Evolutionary conservation across 2,113 vertebrate species (phyloP), one percentile per base, ranked within the genome.

Genomic region (Amphiprion ocellaris): DNA sequence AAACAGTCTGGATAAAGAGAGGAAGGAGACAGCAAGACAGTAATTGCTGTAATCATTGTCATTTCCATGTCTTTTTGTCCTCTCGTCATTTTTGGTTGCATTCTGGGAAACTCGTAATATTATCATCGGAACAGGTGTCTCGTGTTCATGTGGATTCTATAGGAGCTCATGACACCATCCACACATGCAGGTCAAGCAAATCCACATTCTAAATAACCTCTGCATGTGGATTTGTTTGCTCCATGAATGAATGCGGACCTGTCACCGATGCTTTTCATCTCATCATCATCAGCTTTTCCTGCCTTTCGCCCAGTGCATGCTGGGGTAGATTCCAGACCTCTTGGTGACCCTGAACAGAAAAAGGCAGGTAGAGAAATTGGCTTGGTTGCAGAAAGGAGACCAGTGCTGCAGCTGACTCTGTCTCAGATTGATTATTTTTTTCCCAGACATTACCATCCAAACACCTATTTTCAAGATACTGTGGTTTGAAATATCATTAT

Each of bases 271-370:
- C 50, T 71, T 78, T 46, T n/a, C 16, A 23, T 63, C 62, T 44
- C 8, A 28, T 37, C 39, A 21, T 21, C 21, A 21, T 21, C 21
- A 21, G 21, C 23, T 19, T 72, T 54, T 24, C 24, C 10, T 26
- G 23, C 65, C 24, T 61, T 37, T 61, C 4, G 10, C n/a, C 1
- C 37, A 37, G 26, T 58, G 68, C 28, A 77, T 41, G 37, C 58
- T 74, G 49, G 74, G 80, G 77, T 65, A 53, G 44, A 66, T n/a
- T 37, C 10, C 17, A 30, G 68, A 77, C 53, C 71, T 79, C 6
- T 33, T 54, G 21, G 26, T 66, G 73, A 84, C 72, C 65, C 65
- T 46, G 63, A 30, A 50, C 21, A 37, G 44, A 23, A 73, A 44
- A 2, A 11, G 52, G 0, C 33, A 74, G 52, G 4, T 17, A 39